Base-by-base conservation (phyloP, 2,888 invertebrate genomes). In the Atrina japonica region DNA sequence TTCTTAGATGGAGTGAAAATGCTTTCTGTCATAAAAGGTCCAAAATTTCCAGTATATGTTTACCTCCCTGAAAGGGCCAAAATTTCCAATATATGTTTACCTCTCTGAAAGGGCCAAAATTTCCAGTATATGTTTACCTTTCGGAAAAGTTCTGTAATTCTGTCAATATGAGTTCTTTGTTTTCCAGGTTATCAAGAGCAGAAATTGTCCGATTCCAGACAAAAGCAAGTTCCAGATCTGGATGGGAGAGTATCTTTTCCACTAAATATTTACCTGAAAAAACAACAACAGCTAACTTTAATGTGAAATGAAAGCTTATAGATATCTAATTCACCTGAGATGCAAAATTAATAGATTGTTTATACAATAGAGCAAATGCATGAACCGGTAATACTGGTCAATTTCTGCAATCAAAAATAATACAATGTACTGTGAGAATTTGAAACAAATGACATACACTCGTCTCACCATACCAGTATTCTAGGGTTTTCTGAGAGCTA, bases 141-240 rank as follows among this genome's bases (percentile, higher is more conserved):
- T 67, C 69, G 43, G 70, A 69, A 70, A 90, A 88, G 16, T 86
- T 75, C 14, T 78, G 70, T 23, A 91, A 74, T 60, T 90, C 82
- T 40, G 82, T 76, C 6, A 91, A 80, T 43, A 90, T 86, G 9
- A 81, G 71, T 6, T 82, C 64, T 47, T 73, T 65, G 3, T 76
- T 52, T 18, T 76, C 67, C 50, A 82, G 76, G 5, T 84, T 85
- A 1, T 78, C 75, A 30, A 87, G 58, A 21, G 78, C 83, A 35
- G 76, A 74, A 18, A 58, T 25, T 14, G 88, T 89, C 47, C 92
- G 83, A 63, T 92, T 92, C 92, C 92, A 92, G 0, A 92, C 90
- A 81, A 92, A 92, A 0, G 88, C 91, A 14, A 92, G 75, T 65
- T 91, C 89, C 27, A 91, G 56, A 16, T 86, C 80, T 35, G 82